Evolutionary conservation across 2,888 invertebrate genomes (phyloP), one percentile per base, ranked within the genome.

Genomic region (Synanthedon andrenaeformis): DNA sequence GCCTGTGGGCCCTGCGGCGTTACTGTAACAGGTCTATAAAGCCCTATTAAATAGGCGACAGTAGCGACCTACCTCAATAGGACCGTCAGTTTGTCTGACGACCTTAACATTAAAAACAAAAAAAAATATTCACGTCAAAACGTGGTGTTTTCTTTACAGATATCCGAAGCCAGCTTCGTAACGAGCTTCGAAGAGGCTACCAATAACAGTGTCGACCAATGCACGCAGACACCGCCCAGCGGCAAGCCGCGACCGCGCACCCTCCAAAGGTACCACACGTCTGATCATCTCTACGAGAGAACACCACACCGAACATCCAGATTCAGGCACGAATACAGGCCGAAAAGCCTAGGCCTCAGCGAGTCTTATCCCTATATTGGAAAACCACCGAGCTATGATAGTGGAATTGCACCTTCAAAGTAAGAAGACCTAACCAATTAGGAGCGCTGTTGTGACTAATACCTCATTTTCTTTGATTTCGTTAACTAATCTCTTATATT

Each of bases 251-350:
- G 80, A 59, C 89, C 90, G 57, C 76, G 84, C 61, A 81, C 81
- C 55, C 79, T 90, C 56, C 89, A 89, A 74, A 78, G 90, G 71
- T 86, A 89, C 68, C 81, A 89, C 72, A 90, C 90, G 13, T 79
- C 84, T 50, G 90, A 90, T 79, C 76, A 87, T 72, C 64, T 82
- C 60, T 79, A 76, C 74, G 82, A 80, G 64, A 58, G 76, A 54
- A 62, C 73, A 54, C 61, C 66, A 54, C 72, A 76, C 66, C 70
- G 72, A 55, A 61, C 72, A 48, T 64, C 70, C 61, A 67, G 76
- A 53, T 59, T 64, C 59, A 77, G 72, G 63, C 69, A 72, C 65
- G 79, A 80, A 52, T 59, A 59, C 50, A 60, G 82, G 56, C 80
- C 81, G 42, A 82, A 79, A 67, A 78, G 78, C 59, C 63, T 86